Evolutionary conservation across 2,113 vertebrate genomes (phyloP).

Genomic region (Sinosuthora webbiana): DNA sequence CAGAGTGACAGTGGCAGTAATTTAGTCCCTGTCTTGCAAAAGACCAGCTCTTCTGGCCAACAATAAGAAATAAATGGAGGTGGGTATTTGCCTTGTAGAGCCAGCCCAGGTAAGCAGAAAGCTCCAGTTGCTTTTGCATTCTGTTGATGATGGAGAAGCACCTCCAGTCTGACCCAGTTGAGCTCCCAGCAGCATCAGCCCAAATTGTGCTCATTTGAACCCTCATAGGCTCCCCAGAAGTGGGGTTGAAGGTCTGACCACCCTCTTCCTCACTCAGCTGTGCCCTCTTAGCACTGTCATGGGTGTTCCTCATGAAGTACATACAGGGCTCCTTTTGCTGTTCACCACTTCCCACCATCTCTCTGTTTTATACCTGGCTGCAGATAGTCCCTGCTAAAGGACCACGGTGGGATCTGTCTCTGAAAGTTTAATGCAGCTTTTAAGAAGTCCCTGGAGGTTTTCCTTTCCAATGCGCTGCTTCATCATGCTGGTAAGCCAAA

Average conservation of each 20-base stretch:
- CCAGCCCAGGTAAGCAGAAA: neutral
- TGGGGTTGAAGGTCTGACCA: neutral
- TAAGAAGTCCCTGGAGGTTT: neutral
- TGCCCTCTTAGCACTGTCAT: neutral
- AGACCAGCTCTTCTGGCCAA: neutral
- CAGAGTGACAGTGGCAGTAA: neutral
- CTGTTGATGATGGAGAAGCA: neutral
- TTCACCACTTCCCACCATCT: neutral
- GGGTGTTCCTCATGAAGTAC: neutral
- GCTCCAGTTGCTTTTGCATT: neutral
- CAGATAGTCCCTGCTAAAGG: neutral
- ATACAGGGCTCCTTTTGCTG: neutral
- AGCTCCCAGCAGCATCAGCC: neutral
- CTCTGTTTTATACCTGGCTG: neutral
- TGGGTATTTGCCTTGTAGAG: neutral
- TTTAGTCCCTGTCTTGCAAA: neutral
- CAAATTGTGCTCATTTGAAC: fast-evolving
- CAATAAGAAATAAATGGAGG: neutral
- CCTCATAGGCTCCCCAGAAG: neutral
- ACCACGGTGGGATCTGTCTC: neutral
- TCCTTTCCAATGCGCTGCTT: neutral
- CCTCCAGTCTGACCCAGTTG: neutral
- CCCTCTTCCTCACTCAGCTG: neutral
- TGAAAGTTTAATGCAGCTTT: neutral
- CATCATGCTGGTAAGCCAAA: neutral